Evolutionary conservation across 2,888 invertebrate genomes (phyloP).

Genomic region (Aphrophora alni): DNA sequence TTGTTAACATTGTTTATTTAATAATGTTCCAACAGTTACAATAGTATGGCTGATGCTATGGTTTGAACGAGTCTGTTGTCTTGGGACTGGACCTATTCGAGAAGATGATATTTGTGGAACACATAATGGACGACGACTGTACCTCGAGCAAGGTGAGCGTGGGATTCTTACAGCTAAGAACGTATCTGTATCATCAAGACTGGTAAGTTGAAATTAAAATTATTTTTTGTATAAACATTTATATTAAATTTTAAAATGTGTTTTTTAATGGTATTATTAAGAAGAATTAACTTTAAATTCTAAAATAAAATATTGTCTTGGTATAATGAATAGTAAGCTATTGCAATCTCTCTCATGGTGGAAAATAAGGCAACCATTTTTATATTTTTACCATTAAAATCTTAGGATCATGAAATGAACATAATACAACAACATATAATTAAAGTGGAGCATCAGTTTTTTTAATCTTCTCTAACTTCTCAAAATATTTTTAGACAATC

Average conservation of each 20-base stretch:
- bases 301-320: too few species aligned
- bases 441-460: too few species aligned
- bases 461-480: too few species aligned
- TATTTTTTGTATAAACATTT: background rate
- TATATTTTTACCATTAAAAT: too few species aligned
- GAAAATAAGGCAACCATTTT: too few species aligned
- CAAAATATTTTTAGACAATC: too few species aligned
- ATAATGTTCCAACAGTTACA: background rate
- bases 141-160: slow-evolving; percentile 57
- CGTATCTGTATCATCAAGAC: slow-evolving; percentile 44
- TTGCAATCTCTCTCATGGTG: too few species aligned
- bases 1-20: too few species aligned
- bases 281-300: background rate
- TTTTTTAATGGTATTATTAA: background rate
- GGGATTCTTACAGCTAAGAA: slow-evolving; percentile 56
- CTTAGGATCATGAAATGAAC: too few species aligned
- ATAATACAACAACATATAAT: too few species aligned
- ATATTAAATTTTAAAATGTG: background rate
- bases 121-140: slow-evolving; percentile 55
- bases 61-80: background rate
- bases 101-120: slow-evolving; percentile 54
- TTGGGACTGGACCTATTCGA: background rate
- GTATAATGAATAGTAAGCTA: too few species aligned
- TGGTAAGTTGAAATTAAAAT: background rate
- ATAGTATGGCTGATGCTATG: slow-evolving; percentile 2